Evolutionary conservation across 2,888 invertebrate species (phyloP).

Genomic region (Alitta virens): DNA sequence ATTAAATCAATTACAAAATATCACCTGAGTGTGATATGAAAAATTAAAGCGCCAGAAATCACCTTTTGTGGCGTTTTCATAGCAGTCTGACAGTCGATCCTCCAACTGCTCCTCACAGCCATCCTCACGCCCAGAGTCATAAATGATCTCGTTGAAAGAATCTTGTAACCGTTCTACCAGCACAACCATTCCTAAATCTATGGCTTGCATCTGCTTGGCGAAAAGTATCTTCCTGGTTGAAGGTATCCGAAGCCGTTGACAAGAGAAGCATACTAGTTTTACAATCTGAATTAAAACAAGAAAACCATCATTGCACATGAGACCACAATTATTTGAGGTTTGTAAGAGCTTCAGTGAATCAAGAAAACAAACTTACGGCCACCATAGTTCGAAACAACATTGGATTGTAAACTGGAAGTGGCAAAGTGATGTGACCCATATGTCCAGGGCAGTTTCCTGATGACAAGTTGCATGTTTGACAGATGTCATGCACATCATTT

Average conservation of each 20-base stretch:
- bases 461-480: conserved; percentile 75
- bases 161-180: conserved; percentile 34
- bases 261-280: conserved; percentile 58
- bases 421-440: conserved; percentile 89
- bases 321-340: too few species aligned
- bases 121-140: conserved; percentile 18
- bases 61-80: neutral
- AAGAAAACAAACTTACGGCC: neutral
- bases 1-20: too few species aligned
- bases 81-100: neutral
- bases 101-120: neutral
- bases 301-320: neutral
- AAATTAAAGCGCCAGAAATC: too few species aligned
- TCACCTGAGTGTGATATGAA: too few species aligned
- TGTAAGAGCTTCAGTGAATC: neutral
- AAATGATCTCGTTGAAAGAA: conserved; percentile 21
- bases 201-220: conserved; percentile 68
- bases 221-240: conserved; percentile 59
- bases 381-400: conserved; percentile 69
- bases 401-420: conserved; percentile 86
- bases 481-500: conserved; percentile 66
- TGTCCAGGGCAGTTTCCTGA: conserved; percentile 81
- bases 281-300: conserved; percentile 50
- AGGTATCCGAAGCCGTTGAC: conserved; percentile 51
- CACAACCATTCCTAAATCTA: conserved; percentile 61